Evolutionary conservation across 1,140 invertebrate genomes (phyloP).

Genomic region (Chironomus tepperi): DNA sequence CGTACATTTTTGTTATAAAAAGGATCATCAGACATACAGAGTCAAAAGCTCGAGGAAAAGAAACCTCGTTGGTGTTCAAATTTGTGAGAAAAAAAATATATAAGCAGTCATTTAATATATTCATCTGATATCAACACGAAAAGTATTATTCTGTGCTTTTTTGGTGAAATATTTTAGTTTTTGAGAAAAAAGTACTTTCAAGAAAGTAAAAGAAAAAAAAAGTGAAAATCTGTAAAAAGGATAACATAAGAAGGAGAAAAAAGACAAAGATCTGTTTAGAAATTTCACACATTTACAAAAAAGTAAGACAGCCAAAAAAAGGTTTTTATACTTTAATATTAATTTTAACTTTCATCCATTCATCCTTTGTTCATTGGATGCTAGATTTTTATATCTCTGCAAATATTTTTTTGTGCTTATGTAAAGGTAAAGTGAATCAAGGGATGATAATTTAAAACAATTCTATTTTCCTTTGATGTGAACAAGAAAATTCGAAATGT

Average conservation of each 20-base stretch:
- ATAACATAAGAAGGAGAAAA: not conserved
- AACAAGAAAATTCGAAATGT: no score
- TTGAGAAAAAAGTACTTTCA: not conserved
- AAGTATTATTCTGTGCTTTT: no score
- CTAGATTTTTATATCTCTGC: no score
- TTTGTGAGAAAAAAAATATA: no score
- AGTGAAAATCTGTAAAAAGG: not conserved
- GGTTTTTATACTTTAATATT: constrained; percentile 17
- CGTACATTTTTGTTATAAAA: not conserved
- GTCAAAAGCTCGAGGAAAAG: not conserved
- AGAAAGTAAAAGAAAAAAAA: not conserved
- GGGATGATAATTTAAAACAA: no score
- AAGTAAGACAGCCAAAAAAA: not conserved
- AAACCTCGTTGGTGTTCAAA: no score
- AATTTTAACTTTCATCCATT: not conserved
- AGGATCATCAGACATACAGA: not conserved
- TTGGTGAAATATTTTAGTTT: not conserved
- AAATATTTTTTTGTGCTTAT: no score
- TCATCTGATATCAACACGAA: not conserved
- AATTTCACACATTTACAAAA: not conserved
- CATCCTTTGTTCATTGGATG: no score
- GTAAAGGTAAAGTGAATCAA: no score
- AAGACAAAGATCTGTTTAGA: not conserved
- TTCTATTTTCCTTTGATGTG: no score
- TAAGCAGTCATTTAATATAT: not conserved